Evolutionary conservation across 1,140 invertebrate species (phyloP).

Genomic region (Procambarus virginalis): DNA sequence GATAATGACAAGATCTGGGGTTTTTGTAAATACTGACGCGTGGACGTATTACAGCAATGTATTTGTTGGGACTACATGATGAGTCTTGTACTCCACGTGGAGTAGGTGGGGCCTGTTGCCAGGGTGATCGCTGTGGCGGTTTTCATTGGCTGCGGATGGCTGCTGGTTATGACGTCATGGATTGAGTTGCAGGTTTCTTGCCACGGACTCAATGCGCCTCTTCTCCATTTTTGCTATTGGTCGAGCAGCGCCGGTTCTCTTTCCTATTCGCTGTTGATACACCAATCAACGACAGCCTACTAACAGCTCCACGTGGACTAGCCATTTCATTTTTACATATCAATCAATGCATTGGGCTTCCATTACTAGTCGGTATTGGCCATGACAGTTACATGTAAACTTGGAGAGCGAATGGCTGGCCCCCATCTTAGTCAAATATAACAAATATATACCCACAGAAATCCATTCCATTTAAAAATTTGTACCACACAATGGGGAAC

Average conservation of each 20-base stretch:
- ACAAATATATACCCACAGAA: conserved; percentile 23
- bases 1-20: conserved; percentile 20
- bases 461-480: conserved; percentile 4
- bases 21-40: neutral
- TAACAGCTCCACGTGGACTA: conserved; percentile 43
- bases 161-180: conserved; percentile 14
- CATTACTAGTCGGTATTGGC: conserved; percentile 41
- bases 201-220: neutral
- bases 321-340: conserved; percentile 52
- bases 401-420: conserved; percentile 10
- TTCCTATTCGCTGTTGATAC: neutral
- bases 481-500: neutral
- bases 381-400: conserved; percentile 52
- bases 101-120: conserved; percentile 27
- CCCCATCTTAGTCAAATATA: conserved; percentile 27
- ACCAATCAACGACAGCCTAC: neutral
- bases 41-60: conserved; percentile 1
- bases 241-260: neutral
- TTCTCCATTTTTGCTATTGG: neutral
- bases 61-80: neutral
- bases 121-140: neutral
- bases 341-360: conserved; percentile 49
- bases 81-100: conserved; percentile 20
- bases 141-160: neutral
- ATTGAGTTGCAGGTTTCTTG: neutral